Base-by-base conservation (phyloP, 1,140 invertebrate species). In the Polypedilum pembai region DNA sequence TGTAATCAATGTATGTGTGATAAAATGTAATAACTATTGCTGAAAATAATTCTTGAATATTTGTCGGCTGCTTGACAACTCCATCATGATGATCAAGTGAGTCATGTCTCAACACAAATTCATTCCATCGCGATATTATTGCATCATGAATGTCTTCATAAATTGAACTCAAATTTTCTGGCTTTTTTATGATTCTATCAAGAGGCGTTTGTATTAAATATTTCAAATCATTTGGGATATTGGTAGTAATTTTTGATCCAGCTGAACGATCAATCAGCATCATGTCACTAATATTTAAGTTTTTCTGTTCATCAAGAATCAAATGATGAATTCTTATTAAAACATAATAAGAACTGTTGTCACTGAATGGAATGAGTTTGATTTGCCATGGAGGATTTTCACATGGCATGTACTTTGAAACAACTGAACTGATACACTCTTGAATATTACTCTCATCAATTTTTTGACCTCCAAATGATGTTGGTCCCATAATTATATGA, bases 381-480 rank as follows among this genome's bases (percentile, higher is more conserved):
- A 92, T 87, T 79, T 93, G 91, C 92, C 92, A 94, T 0, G 91
- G 91, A 1, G 92, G 88, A 40, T 87, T 81, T 63, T 87, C 86
- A 3, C 80, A 80, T 3, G 90, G 87, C 40, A 93, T 85, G 77
- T 90, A 91, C 81, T 92, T 92, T 3, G 89, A 88, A n/a, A 92
- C 87, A 15, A 91, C 85, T 41, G 92, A 90, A 77, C 89, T 92
- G 5, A 93, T 86, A 79, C 88, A 91, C 72, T 92, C 90, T 89
- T 93, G 84, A 76, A 93, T 87, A 77, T 91, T 93, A n/a, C 81
- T 80, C 33, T 93, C 90, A 33, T 84, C 87, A 5, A 93, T 86
- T 1, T 87, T 84, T 21, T 90, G 81, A 8, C 90, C 89, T 74
- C 89, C 86, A 77, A 87, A 90, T 2, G 84, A 86, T 63, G 84